phyloP scores from a whole-genome alignment of 2,888 invertebrate genomes.

The Nomada ruficornis region DNA sequence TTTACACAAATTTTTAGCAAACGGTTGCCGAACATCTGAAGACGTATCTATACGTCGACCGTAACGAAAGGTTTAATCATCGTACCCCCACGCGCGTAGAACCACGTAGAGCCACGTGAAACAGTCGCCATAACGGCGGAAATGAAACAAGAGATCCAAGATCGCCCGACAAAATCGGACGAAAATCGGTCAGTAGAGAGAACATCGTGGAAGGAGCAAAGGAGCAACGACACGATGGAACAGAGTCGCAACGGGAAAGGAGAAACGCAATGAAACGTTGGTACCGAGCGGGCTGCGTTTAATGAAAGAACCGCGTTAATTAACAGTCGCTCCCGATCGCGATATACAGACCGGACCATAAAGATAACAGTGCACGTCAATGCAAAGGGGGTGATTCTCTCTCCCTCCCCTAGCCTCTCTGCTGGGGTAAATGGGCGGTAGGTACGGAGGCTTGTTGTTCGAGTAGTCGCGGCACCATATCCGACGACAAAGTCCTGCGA shows the following conservation, averaged over 20 bases:
- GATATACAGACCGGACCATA: constrained; percentile 74
- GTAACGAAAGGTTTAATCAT: no score
- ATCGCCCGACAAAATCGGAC: constrained; percentile 18
- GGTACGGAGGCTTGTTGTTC: constrained; percentile 62
- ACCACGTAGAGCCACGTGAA: no score
- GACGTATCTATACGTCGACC: no score
- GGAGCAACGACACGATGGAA: constrained; percentile 16
- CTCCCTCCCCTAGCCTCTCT: neutral
- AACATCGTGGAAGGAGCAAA: neutral
- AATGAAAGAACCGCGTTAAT: constrained; percentile 76
- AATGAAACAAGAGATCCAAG: constrained; percentile 29
- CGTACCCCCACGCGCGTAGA: no score
- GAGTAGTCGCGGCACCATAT: constrained; percentile 69
- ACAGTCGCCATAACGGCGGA: no score
- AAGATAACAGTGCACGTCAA: constrained; percentile 78
- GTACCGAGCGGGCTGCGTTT: constrained; percentile 21
- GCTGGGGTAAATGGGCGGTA: constrained; percentile 57
- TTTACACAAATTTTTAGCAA: no score
- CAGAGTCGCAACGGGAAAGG: constrained; percentile 1
- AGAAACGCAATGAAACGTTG: constrained; percentile 13
- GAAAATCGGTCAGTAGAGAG: constrained; percentile 1
- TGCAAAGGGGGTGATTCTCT: constrained; percentile 35
- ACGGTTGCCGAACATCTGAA: no score
- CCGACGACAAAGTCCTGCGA: constrained; percentile 69
- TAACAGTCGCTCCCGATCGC: constrained; percentile 75